A percentile compares a stretch with the other conserved stretches of the same genome.
phyloP scores from a whole-genome alignment of 2,797 vertebrate genomes.

The Hemibagrus guttatus region DNA sequence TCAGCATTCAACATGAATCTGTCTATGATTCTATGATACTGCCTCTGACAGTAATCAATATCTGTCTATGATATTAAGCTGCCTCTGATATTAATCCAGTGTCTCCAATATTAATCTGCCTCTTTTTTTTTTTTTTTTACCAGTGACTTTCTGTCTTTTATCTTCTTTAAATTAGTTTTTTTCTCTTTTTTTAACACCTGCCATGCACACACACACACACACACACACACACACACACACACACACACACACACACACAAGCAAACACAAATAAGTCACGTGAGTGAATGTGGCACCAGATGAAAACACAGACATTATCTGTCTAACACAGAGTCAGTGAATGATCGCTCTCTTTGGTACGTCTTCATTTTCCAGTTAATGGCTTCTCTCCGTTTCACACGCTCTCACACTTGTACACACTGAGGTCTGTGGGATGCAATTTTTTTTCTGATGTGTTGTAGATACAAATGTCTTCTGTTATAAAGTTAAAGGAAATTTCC shows the following conservation, averaged over 20 bases:
- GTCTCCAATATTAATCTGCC: neutral
- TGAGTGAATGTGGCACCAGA: neutral
- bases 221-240: neutral
- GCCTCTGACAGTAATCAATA: neutral
- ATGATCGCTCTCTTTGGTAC: neutral
- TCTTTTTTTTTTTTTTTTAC: neutral
- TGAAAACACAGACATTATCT: constrained; percentile 9
- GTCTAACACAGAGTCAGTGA: neutral
- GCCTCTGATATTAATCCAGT: neutral
- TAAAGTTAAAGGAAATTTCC: constrained; percentile 8
- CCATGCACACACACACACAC: neutral
- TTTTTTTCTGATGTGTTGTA: neutral
- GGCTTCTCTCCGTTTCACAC: neutral
- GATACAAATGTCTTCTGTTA: neutral
- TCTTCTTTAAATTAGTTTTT: neutral
- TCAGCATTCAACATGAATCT: neutral
- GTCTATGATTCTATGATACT: neutral
- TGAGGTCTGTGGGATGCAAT: constrained; percentile 1
- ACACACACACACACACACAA: too few species aligned
- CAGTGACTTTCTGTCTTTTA: neutral
- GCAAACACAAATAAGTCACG: neutral
- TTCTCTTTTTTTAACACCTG: neutral
- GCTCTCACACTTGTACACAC: constrained; percentile 7
- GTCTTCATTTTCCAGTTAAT: neutral
- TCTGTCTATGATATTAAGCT: neutral